Percentiles rank a stretch among this genome's conserved stretches.
These are phyloP conservation scores for Bradynema listronoti DNA, from an alignment of 1,140 invertebrate genomes.

Conservation along the genomic window DNA sequence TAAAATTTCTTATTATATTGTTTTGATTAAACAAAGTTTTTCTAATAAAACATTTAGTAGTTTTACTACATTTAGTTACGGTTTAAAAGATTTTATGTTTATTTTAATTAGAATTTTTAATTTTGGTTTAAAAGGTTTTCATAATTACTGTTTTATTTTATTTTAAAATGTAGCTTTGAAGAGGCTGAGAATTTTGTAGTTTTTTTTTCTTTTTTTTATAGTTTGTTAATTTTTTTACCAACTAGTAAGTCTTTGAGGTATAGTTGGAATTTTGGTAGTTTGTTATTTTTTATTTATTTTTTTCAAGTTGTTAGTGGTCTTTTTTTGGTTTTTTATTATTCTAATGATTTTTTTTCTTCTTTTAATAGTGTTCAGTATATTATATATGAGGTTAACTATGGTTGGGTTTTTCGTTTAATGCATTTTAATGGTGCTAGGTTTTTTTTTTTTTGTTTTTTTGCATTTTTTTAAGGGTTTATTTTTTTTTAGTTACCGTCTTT, in stretches of 20 bases:
- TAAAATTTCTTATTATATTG: constrained; percentile 24
- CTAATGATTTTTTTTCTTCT: constrained; percentile 24
- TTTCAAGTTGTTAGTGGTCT: constrained; percentile 38
- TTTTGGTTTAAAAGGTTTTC: constrained; percentile 35
- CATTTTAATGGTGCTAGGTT: constrained; percentile 51
- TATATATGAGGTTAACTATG: constrained; percentile 42
- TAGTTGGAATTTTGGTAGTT: constrained; percentile 44
- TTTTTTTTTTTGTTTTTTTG: constrained; percentile 46
- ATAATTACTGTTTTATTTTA: constrained; percentile 35
- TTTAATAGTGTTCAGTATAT: constrained; percentile 46
- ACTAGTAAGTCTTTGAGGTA: constrained; percentile 30
- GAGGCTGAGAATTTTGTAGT: constrained; percentile 27
- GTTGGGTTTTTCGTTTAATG: constrained; percentile 37
- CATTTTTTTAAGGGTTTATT: constrained; percentile 48
- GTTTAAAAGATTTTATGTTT: too few species aligned
- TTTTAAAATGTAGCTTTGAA: constrained; percentile 31
- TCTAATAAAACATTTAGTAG: constrained; percentile 29
- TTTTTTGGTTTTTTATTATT: constrained; percentile 44
- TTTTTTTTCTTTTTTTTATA: constrained; percentile 39
- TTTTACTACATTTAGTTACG: too few species aligned
- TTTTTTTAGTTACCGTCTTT: constrained; percentile 34
- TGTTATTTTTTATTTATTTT: constrained; percentile 40
- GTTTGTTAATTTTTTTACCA: constrained; percentile 25
- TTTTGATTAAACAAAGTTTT: constrained; percentile 22
- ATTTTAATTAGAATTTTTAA: constrained; percentile 32